A percentile compares a stretch with the other conserved stretches of the same genome.
phyloP scores from a whole-genome alignment of 2,797 vertebrate genomes.

The Microctenopoma lineatum region DNA sequence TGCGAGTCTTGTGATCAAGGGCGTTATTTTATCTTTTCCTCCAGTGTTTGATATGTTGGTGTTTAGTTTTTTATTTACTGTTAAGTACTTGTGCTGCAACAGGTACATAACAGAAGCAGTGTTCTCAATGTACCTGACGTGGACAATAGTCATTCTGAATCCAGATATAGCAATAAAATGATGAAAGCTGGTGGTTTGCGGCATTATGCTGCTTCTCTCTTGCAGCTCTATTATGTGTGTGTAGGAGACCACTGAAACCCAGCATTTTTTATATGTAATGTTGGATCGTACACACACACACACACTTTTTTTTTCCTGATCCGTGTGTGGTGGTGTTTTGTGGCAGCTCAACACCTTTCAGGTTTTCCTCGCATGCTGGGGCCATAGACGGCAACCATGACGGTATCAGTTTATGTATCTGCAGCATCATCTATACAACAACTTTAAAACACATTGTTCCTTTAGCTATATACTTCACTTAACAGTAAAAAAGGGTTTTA shows the following conservation, averaged over 20 bases:
- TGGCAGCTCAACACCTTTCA: constrained; percentile 81
- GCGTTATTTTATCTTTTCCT: constrained; percentile 64
- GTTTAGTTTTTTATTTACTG: constrained; percentile 32
- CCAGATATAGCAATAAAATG: constrained; percentile 75
- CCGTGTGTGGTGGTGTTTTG: constrained; percentile 68
- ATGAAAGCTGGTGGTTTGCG: constrained; percentile 60
- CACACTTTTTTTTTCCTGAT: constrained; percentile 21
- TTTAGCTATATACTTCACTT: constrained; percentile 60
- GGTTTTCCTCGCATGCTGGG: constrained; percentile 78
- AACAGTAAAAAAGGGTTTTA: constrained; percentile 65
- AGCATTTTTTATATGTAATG: constrained; percentile 63
- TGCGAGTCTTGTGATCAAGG: constrained; percentile 64
- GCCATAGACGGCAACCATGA: constrained; percentile 51
- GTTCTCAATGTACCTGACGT: constrained; percentile 29
- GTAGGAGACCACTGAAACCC: constrained; percentile 73
- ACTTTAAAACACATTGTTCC: constrained; percentile 59
- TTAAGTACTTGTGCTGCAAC: constrained; percentile 45
- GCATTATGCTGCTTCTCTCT: constrained; percentile 61
- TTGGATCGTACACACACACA: constrained; percentile 58
- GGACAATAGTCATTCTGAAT: constrained; percentile 52
- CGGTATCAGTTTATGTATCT: constrained; percentile 49
- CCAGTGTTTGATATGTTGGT: constrained; percentile 57
- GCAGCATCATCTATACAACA: constrained; percentile 45
- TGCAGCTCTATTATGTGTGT: constrained; percentile 57
- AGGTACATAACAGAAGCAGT: constrained; percentile 44